Evolutionary conservation across 2,113 vertebrate species (phyloP).

Genomic region (Fulica atra): DNA sequence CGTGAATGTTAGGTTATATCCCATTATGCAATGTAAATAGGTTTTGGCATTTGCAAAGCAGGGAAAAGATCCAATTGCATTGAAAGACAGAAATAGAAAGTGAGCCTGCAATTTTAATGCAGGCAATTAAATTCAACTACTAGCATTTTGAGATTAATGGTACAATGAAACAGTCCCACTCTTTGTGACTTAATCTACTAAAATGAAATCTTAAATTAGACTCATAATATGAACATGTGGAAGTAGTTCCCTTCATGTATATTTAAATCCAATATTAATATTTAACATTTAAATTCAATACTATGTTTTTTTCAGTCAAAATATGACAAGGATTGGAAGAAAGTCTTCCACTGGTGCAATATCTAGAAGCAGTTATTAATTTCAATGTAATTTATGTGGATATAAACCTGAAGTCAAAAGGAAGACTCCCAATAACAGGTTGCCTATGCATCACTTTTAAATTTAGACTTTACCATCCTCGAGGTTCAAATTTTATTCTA

Average conservation of each 20-base stretch:
- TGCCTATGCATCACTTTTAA: background rate
- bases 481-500: background rate
- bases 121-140: background rate
- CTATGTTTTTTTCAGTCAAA: constrained; percentile 38
- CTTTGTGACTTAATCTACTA: background rate
- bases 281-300: background rate
- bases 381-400: background rate
- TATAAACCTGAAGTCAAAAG: background rate
- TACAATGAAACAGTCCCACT: background rate
- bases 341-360: background rate
- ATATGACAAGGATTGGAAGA: background rate
- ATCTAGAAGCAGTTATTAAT: background rate
- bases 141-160: constrained; percentile 23
- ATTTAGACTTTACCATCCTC: background rate
- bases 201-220: constrained; percentile 31
- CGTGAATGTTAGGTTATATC: background rate
- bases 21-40: background rate
- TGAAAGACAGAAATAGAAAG: constrained; percentile 26
- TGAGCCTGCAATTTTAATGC: constrained; percentile 13
- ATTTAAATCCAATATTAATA: constrained; percentile 55
- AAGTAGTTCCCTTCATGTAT: background rate
- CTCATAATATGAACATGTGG: background rate
- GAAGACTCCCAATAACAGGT: background rate
- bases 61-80: background rate
- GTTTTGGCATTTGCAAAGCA: background rate